These are phyloP conservation scores for Tenthredo mesomela DNA, from an alignment of 2,888 invertebrate genomes.

Conservation along the genomic window DNA sequence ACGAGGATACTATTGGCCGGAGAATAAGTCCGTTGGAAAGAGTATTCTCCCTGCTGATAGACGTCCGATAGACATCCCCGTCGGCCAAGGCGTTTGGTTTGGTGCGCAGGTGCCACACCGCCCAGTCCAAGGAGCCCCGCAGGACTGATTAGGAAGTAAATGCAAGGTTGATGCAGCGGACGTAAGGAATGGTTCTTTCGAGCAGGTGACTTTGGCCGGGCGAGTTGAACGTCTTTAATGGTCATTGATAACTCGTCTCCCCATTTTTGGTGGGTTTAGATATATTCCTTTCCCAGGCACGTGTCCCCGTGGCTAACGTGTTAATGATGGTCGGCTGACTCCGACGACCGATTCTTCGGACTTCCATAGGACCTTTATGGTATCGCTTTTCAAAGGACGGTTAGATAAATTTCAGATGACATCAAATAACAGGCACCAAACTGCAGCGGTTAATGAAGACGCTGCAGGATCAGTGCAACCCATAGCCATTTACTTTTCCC, in stretches of 20 bases:
- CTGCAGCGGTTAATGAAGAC: slow-evolving; percentile 8
- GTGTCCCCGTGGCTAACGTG: slow-evolving; percentile 33
- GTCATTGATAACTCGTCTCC: slow-evolving; percentile 57
- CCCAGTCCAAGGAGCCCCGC: slow-evolving; percentile 20
- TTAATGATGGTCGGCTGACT: slow-evolving; percentile 41
- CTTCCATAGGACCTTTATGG: background rate
- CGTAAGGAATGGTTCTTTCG: slow-evolving; percentile 55
- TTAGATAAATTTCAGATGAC: slow-evolving; percentile 18
- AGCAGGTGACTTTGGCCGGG: slow-evolving; percentile 58
- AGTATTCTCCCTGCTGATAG: slow-evolving; percentile 19
- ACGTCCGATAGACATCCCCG: slow-evolving; percentile 39
- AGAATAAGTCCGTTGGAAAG: slow-evolving; percentile 29
- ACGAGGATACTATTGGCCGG: background rate
- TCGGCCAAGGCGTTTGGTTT: slow-evolving; percentile 52
- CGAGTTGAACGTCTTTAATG: slow-evolving; percentile 52
- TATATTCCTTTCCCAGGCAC: slow-evolving; percentile 35
- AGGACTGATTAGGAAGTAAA: slow-evolving; percentile 63
- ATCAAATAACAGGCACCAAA: background rate
- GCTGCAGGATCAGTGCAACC: background rate
- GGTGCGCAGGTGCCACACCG: slow-evolving; percentile 46
- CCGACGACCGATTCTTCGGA: background rate
- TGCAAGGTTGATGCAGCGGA: slow-evolving; percentile 56
- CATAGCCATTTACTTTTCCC: slow-evolving; percentile 21
- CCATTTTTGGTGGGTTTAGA: slow-evolving; percentile 52
- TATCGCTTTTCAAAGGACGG: background rate